These are phyloP conservation scores for Epizoanthus fatuus DNA, from an alignment of 92 coral and sea anemone genomes.

Conservation along the genomic window DNA sequence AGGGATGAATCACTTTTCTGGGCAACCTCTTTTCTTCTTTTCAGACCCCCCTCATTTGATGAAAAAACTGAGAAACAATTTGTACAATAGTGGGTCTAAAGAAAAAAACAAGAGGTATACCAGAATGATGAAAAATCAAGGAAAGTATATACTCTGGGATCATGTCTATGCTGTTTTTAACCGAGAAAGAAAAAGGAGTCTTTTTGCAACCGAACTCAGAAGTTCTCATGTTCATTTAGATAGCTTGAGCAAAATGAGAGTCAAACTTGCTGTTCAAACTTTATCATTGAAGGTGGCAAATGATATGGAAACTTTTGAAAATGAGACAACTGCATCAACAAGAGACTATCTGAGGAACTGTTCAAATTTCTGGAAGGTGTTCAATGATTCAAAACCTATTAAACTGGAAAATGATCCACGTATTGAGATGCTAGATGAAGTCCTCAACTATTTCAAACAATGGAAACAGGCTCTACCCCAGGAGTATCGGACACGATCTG, in stretches of 20 bases:
- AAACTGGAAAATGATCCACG: slow-evolving; percentile 31
- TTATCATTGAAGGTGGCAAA: slow-evolving; percentile 34
- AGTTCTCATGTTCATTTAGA: slow-evolving; percentile 48
- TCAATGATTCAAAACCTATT: slow-evolving; percentile 50
- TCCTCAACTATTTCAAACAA: slow-evolving; percentile 39
- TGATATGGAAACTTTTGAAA: slow-evolving; percentile 51
- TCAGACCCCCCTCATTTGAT: slow-evolving; percentile 63
- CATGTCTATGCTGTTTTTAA: slow-evolving; percentile 50
- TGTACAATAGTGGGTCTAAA: slow-evolving; percentile 41
- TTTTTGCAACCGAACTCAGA: slow-evolving; percentile 47
- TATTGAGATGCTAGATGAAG: slow-evolving; percentile 30
- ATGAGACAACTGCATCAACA: background rate
- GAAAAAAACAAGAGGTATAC: slow-evolving; percentile 50
- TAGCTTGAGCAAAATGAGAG: slow-evolving; percentile 47
- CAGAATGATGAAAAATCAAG: slow-evolving; percentile 47
- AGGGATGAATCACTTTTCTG: slow-evolving; percentile 46
- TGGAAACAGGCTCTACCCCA: slow-evolving; percentile 28
- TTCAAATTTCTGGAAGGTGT: slow-evolving; percentile 43
- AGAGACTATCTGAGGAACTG: slow-evolving; percentile 37
- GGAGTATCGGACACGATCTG: background rate
- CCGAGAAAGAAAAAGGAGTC: slow-evolving; percentile 33
- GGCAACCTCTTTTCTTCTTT: slow-evolving; percentile 52
- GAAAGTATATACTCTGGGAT: slow-evolving; percentile 45
- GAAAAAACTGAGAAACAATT: slow-evolving; percentile 52
- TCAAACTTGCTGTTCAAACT: slow-evolving; percentile 55